phyloP scores from a whole-genome alignment of 2,888 invertebrate genomes.

The Acleris emargana region DNA sequence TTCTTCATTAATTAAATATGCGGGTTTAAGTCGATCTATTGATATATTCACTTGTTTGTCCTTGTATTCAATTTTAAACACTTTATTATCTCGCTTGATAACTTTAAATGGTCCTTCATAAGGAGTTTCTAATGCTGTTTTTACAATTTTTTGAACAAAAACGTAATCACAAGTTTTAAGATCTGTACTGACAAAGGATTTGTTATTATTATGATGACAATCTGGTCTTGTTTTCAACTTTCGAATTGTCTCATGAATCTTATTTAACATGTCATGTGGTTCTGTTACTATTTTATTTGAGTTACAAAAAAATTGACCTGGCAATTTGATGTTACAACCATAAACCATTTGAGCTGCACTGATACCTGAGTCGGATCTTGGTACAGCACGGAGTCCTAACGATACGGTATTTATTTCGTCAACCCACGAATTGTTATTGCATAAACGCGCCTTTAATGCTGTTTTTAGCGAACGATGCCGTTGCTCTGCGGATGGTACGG shows the following conservation, averaged over 20 bases:
- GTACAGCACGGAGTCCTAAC: slow-evolving; percentile 1
- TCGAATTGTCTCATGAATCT: neutral
- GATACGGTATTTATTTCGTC: slow-evolving; percentile 1
- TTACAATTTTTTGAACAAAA: slow-evolving; percentile 9
- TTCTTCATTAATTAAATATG: slow-evolving; percentile 6
- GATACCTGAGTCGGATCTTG: neutral
- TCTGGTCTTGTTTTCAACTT: slow-evolving; percentile 1
- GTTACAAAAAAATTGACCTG: neutral
- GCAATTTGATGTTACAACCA: neutral
- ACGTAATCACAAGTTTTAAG: slow-evolving; percentile 2
- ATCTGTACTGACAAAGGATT: slow-evolving; percentile 15
- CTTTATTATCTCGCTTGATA: slow-evolving; percentile 4
- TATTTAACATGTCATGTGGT: neutral
- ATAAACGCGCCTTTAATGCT: slow-evolving; percentile 1
- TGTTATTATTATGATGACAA: slow-evolving; percentile 4
- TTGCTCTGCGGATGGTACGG: slow-evolving; percentile 25
- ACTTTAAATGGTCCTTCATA: slow-evolving; percentile 24
- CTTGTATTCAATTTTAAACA: slow-evolving; percentile 1
- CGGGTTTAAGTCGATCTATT: slow-evolving; percentile 30
- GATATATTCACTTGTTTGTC: slow-evolving; percentile 8
- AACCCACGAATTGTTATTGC: neutral
- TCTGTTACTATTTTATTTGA: neutral
- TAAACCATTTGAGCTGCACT: slow-evolving; percentile 1
- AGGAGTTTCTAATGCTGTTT: slow-evolving; percentile 13
- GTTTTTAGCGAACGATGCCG: slow-evolving; percentile 3